Evolutionary conservation across 2,888 invertebrate species (phyloP), one percentile per base, ranked within the genome.

Genomic region (Plagodis dolabraria): DNA sequence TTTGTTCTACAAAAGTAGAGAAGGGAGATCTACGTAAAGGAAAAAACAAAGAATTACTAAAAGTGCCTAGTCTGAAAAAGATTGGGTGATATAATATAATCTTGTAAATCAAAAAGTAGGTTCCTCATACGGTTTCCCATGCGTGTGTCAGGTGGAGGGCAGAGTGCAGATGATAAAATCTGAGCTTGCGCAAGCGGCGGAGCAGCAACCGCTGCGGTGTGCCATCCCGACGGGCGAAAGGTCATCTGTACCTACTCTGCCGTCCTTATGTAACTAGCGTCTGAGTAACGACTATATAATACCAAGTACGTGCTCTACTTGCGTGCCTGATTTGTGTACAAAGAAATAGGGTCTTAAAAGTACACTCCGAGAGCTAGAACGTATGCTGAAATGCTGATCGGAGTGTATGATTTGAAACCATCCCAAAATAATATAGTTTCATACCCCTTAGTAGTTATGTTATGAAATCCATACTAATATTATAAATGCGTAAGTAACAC

Each of bases 191-290:
- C 80, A 83, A 83, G 74, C 72, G 74, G 10, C 71, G 74, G 74
- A 71, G 71, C 65, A 34, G 73, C 72, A 74, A 75, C 67, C 66
- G 67, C 64, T 58, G 64, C 58, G 60, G 62, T 86, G 79, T 86
- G 79, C 79, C 86, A 88, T 89, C 87, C 85, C 86, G 85, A 38
- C 59, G 53, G 62, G 72, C 77, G 73, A 92, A 92, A 92, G 92
- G 90, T 92, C 89, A 83, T 60, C 71, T 58, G 63, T 68, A 70
- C 12, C 12, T 43, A 43, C 71, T 63, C 70, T 57, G 54, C 74
- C 43, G 36, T 40, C 45, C 58, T 84, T 83, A 83, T 77, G 76
- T 82, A 83, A 83, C 76, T 70, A 70, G 53, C 60, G 52, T 56
- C 49, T 51, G 40, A 35, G 60, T 49, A 57, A 45, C 49, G 52